phyloP scores from a whole-genome alignment of 2,797 vertebrate genomes.

The Oophaga sylvatica region DNA sequence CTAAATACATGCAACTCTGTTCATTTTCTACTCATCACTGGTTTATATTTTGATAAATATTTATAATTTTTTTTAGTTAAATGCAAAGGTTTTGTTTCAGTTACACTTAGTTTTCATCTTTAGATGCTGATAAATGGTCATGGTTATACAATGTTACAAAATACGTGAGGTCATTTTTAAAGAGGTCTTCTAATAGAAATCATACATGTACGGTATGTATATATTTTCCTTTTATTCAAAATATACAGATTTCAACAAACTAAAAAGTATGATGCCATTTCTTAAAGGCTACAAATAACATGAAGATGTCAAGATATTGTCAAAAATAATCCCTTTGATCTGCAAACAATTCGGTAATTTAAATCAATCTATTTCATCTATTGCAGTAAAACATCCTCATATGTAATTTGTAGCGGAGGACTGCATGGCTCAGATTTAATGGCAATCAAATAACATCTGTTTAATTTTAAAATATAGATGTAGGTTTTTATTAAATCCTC shows the following conservation, averaged over 20 bases:
- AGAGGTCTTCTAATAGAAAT: conserved; percentile 45
- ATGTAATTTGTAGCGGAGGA: conserved; percentile 72
- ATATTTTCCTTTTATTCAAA: conserved; percentile 5
- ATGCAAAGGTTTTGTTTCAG: not conserved
- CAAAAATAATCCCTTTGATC: conserved; percentile 73
- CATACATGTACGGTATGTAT: not conserved
- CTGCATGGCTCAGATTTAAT: conserved; percentile 77
- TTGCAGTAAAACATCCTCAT: conserved; percentile 70
- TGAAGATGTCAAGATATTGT: conserved; percentile 63
- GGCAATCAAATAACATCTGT: conserved; percentile 82
- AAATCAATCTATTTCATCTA: conserved; percentile 71
- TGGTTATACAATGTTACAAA: not conserved
- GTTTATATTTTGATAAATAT: not conserved
- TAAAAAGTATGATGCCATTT: conserved; percentile 14
- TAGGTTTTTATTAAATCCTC: conserved; percentile 77
- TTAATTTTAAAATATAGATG: conserved; percentile 84
- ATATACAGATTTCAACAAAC: not conserved
- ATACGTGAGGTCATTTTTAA: not conserved
- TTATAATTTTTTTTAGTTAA: too few species aligned
- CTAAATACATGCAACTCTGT: not conserved
- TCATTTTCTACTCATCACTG: not conserved
- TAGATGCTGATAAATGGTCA: not conserved
- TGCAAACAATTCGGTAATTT: conserved; percentile 70
- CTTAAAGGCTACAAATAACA: conserved; percentile 61
- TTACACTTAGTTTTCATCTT: not conserved